phyloP scores from a whole-genome alignment of 2,888 invertebrate genomes.

The Nebria brevicollis region DNA sequence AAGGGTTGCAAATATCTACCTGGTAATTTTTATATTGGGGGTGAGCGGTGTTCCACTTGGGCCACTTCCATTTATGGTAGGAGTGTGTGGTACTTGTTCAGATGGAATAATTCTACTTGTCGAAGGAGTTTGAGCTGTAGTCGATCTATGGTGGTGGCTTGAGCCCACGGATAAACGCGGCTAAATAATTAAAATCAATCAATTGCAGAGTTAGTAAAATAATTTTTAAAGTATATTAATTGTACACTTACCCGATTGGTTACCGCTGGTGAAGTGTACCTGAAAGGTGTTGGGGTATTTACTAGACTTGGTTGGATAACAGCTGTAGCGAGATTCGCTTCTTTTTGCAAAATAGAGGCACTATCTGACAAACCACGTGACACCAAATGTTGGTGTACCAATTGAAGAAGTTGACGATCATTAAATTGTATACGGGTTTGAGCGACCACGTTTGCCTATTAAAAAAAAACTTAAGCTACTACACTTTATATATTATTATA shows the following conservation, averaged over 20 bases:
- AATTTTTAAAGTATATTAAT: neutral
- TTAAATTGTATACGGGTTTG: constrained; percentile 96
- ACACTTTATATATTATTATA: constrained; percentile 2
- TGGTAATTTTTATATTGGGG: constrained; percentile 48
- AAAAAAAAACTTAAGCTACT: constrained; percentile 24
- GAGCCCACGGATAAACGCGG: constrained; percentile 47
- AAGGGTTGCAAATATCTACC: constrained; percentile 28
- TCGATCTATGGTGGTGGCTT: constrained; percentile 47
- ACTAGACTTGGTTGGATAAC: constrained; percentile 59
- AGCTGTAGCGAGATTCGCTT: constrained; percentile 75
- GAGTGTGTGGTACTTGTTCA: constrained; percentile 20
- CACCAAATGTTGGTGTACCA: constrained; percentile 89
- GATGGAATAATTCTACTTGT: constrained; percentile 1
- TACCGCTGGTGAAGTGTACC: constrained; percentile 65
- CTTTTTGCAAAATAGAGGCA: constrained; percentile 78
- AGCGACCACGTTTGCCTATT: constrained; percentile 90
- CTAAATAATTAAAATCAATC: constrained; percentile 35
- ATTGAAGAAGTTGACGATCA: constrained; percentile 89
- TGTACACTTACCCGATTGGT: constrained; percentile 63
- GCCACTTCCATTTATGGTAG: constrained; percentile 25
- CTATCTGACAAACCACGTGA: constrained; percentile 79
- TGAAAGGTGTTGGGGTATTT: constrained; percentile 62
- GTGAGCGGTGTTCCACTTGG: constrained; percentile 25
- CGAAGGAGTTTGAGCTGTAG: constrained; percentile 24
- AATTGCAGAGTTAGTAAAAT: neutral